Evolutionary conservation across 2,888 invertebrate species (phyloP), one percentile per base, ranked within the genome.

Genomic region (Seladonia tumulorum): DNA sequence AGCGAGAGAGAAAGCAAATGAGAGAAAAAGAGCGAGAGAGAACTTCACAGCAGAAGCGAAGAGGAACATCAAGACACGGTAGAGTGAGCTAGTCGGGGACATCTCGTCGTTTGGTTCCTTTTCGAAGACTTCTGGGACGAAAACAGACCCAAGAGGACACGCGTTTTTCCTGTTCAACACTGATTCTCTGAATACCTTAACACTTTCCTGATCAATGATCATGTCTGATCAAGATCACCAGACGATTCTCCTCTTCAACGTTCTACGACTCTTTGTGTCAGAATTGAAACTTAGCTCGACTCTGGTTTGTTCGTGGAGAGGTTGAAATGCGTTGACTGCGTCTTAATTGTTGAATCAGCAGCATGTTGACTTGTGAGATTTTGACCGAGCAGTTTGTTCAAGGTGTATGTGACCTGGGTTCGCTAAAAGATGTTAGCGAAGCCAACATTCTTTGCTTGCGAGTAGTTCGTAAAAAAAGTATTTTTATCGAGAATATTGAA

Each of bases 171-270:
- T 79, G 14, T 79, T 74, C 45, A 76, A 66, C 45, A 68, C 22
- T 53, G 47, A 60, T 29, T 80, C 29, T 47, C 14, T 35, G 53
- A 76, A 60, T 39, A 71, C 35, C 82, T 86, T 73, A 73, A 74
- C 76, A 79, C 86, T 86, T 86, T 86, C 86, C 79, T 75, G 66
- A 66, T 63, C 45, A 39, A 57, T 49, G 53, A 53, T n/a, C 18
- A 49, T 18, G 22, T 16, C 49, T 49, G 49, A 22, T 53, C 60
- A 25, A 25, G 60, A 60, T 25, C 16, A 63, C 25, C 16, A 29
- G 29, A 63, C 16, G 16, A 63, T 63, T 63, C 16, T 63, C 63
- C 63, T 25, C 16, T 63, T 63, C 29, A 63, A 63, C 29, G 63
- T 63, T 63, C 29, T 63, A 14, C 29, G 25, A 29, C 25, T 63